phyloP scores from a whole-genome alignment of 2,797 vertebrate species.

The Spinibarbus caldwelli region DNA sequence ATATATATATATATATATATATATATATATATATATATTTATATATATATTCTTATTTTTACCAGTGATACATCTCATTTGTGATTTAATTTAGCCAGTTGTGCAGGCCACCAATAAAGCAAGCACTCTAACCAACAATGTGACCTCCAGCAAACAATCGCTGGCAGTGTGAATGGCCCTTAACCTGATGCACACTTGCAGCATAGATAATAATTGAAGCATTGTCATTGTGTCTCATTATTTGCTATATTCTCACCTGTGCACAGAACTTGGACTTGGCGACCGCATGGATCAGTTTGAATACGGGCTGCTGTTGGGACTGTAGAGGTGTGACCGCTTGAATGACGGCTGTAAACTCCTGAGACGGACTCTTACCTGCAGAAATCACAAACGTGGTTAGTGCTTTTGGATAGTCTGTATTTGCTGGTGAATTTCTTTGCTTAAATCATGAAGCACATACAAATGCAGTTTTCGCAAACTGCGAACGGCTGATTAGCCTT shows the following conservation, averaged over 20 bases:
- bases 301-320: conserved; percentile 78
- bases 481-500: too few species aligned
- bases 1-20: too few species aligned
- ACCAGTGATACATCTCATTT: not conserved
- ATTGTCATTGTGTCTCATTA: not conserved
- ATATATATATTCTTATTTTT: too few species aligned
- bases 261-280: conserved; percentile 85
- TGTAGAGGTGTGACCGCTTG: conserved; percentile 78
- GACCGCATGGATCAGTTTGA: conserved; percentile 82
- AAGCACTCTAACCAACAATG: not conserved
- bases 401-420: not conserved
- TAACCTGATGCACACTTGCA: not conserved
- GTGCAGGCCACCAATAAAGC: not conserved
- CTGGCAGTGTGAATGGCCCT: not conserved
- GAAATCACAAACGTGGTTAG: not conserved
- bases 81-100: not conserved
- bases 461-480: not conserved
- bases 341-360: conserved; percentile 82
- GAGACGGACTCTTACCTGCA: conserved; percentile 77
- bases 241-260: conserved; percentile 71
- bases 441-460: not conserved
- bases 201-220: not conserved
- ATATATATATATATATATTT: too few species aligned
- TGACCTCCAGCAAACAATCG: not conserved
- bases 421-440: too few species aligned